Conservation (phyloP, 2,888 invertebrate species). For the Argyra leucocephala region DNA sequence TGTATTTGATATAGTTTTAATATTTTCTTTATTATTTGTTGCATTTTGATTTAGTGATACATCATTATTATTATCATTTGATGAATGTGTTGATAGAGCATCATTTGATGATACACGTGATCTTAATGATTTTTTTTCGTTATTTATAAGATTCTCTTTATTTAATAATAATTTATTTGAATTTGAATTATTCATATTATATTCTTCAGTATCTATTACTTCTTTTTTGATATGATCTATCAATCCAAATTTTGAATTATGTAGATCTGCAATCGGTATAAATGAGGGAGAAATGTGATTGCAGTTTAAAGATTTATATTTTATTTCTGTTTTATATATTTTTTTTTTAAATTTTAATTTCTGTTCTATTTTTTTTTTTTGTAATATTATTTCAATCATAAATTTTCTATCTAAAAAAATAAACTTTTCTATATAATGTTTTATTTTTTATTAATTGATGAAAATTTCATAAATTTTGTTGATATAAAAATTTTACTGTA, state of each 20-base stretch:
- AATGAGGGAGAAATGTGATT: not conserved
- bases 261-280: constrained; percentile 8
- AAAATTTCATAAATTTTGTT: not conserved
- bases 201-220: constrained; percentile 2
- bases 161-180: constrained; percentile 7
- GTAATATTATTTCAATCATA: constrained; percentile 11
- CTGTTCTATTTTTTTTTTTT: constrained; percentile 2
- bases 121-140: not conserved
- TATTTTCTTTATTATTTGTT: not conserved
- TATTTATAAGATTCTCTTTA: constrained; percentile 7
- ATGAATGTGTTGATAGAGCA: constrained; percentile 14
- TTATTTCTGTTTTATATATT: not conserved
- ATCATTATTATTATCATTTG: not conserved
- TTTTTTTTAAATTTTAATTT: not conserved
- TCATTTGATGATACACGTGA: not conserved
- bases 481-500: not conserved
- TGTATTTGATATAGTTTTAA: constrained; percentile 16
- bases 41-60: not conserved
- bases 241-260: constrained; percentile 9
- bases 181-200: constrained; percentile 1
- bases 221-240: constrained; percentile 11
- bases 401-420: too few species aligned
- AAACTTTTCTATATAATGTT: constrained; percentile 22
- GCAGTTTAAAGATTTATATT: not conserved
- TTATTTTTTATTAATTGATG: constrained; percentile 20